A percentile compares a stretch with the other conserved stretches of the same genome.
Evolutionary conservation across 2,797 vertebrate species (phyloP).

Genomic region (Meda fulgida): DNA sequence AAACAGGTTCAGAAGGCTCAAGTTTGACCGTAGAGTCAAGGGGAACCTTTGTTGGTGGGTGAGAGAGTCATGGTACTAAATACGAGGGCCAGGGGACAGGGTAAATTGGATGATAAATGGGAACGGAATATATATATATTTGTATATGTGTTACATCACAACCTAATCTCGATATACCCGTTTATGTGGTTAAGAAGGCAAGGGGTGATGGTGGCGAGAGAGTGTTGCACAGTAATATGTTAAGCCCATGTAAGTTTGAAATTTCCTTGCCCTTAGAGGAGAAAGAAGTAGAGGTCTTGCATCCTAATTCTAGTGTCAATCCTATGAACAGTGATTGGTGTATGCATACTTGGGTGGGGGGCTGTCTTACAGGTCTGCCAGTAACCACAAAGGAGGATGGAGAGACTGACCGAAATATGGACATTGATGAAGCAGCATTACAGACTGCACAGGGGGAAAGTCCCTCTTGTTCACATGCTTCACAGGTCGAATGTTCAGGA

Average conservation of each 20-base stretch:
- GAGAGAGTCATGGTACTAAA: neutral
- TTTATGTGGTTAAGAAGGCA: neutral
- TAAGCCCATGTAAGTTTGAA: constrained; percentile 4
- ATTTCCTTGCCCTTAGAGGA: neutral
- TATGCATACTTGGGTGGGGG: too few species aligned
- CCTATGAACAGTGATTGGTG: too few species aligned
- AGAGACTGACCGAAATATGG: too few species aligned
- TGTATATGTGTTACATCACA: neutral
- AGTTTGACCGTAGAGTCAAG: neutral
- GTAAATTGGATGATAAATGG: constrained; percentile 6
- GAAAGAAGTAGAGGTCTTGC: neutral
- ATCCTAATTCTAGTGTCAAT: too few species aligned
- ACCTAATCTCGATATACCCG: neutral
- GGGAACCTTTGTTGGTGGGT: neutral
- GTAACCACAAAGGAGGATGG: too few species aligned
- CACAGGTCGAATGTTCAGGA: too few species aligned
- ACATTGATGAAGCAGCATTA: too few species aligned
- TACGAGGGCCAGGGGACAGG: neutral
- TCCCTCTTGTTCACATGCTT: too few species aligned
- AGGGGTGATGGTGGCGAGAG: neutral
- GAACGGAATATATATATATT: too few species aligned
- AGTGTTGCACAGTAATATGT: neutral
- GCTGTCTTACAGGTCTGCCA: too few species aligned
- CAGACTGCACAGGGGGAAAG: too few species aligned
- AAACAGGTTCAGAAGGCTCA: neutral